These are phyloP conservation scores for Lampropteryx suffumata DNA, from an alignment of 2,888 invertebrate genomes.

Conservation along the genomic window DNA sequence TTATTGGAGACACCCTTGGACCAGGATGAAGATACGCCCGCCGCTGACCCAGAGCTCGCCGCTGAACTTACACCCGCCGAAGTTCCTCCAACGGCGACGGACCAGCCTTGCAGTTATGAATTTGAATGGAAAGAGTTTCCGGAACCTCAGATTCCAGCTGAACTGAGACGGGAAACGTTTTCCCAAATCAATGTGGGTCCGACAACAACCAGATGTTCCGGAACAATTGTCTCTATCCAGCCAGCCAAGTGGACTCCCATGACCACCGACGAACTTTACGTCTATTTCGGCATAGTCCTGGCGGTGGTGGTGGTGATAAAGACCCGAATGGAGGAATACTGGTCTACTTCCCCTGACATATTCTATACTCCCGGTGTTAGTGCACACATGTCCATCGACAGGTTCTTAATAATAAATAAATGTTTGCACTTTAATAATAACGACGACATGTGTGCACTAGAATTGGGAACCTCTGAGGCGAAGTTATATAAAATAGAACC, in stretches of 20 bases:
- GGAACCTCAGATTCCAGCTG: slow-evolving; percentile 19
- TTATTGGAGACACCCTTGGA: too few relatives aligned
- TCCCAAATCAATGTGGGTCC: slow-evolving; percentile 34
- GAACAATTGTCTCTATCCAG: too few relatives aligned
- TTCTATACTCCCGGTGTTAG: slow-evolving; percentile 22
- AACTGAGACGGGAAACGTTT: slow-evolving; percentile 22
- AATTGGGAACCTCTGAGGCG: slow-evolving; percentile 17
- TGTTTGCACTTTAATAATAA: slow-evolving; percentile 10
- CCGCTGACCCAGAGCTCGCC: too few relatives aligned
- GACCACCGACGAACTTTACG: too few relatives aligned
- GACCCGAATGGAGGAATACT: too few relatives aligned
- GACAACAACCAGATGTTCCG: slow-evolving; percentile 15
- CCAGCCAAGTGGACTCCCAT: slow-evolving; percentile 16
- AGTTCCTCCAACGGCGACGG: too few relatives aligned
- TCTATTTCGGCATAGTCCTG: slow-evolving; percentile 33
- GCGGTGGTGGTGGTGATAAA: slow-evolving; percentile 37
- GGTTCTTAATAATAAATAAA: slow-evolving; percentile 2
- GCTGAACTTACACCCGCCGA: too few relatives aligned
- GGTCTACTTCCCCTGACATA: slow-evolving; percentile 28
- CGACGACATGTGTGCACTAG: slow-evolving; percentile 9
- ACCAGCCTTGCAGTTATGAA: too few relatives aligned
- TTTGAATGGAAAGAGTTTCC: slow-evolving; percentile 26
- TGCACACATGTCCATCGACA: too few relatives aligned
- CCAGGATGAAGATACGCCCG: too few relatives aligned
- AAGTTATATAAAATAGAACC: slow-evolving; percentile 33